These are phyloP conservation scores for Macrocentrus cingulum DNA, from an alignment of 1,140 invertebrate species.

Conservation along the genomic window DNA sequence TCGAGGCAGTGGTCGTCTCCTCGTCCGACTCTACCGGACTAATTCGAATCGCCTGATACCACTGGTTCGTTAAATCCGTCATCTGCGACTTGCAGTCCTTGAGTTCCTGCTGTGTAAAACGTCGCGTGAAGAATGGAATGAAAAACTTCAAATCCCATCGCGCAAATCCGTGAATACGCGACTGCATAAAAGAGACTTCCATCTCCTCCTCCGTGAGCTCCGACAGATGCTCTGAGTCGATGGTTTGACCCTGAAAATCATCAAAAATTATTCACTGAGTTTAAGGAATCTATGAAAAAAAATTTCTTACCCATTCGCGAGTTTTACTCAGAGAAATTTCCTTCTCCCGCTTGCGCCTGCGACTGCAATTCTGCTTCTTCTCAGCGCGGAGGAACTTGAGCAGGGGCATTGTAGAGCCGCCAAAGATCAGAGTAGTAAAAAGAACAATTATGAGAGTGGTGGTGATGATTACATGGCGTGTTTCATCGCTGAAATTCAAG, in stretches of 20 bases:
- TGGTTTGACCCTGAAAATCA: slow-evolving; percentile 77
- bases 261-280: slow-evolving; percentile 15
- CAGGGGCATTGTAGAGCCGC: slow-evolving; percentile 95
- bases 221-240: slow-evolving; percentile 94
- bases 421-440: slow-evolving; percentile 92
- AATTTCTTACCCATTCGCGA: slow-evolving; percentile 80
- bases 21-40: slow-evolving; percentile 74
- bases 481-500: slow-evolving; percentile 91
- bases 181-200: slow-evolving; percentile 71
- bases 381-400: slow-evolving; percentile 79
- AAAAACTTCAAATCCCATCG: slow-evolving; percentile 91
- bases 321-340: slow-evolving; percentile 95
- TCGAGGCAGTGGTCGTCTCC: slow-evolving; percentile 55
- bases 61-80: slow-evolving; percentile 93
- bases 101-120: slow-evolving; percentile 92
- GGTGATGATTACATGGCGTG: slow-evolving; percentile 93
- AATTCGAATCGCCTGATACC: slow-evolving; percentile 92
- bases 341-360: slow-evolving; percentile 71
- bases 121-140: slow-evolving; percentile 91
- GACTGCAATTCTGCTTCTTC: slow-evolving; percentile 65
- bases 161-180: slow-evolving; percentile 80
- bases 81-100: slow-evolving; percentile 95
- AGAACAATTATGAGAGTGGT: slow-evolving; percentile 96
- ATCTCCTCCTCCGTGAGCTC: slow-evolving; percentile 95
- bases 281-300: background rate